phyloP scores from a whole-genome alignment of 1,140 invertebrate species.

The Platyura marginata region DNA sequence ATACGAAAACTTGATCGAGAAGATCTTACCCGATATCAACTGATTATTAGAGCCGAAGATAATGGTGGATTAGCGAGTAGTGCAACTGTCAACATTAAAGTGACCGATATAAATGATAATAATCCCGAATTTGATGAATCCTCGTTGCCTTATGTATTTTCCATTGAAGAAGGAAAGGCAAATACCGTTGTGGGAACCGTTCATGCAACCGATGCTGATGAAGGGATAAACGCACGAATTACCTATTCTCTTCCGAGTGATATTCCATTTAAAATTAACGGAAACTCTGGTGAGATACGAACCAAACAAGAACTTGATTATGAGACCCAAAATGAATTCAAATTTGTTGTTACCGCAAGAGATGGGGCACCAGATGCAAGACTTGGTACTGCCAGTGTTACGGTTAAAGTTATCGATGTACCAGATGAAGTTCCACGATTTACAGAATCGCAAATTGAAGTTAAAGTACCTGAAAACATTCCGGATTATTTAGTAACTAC shows the following conservation, averaged over 20 bases:
- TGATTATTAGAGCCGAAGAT: constrained; percentile 74
- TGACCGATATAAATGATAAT: constrained; percentile 81
- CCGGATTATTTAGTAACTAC: constrained; percentile 54
- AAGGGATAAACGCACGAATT: constrained; percentile 41
- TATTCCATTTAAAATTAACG: constrained; percentile 60
- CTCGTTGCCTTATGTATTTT: constrained; percentile 52
- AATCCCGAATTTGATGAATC: constrained; percentile 61
- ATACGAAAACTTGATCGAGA: constrained; percentile 70
- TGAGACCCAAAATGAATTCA: constrained; percentile 61
- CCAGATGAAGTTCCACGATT: constrained; percentile 68
- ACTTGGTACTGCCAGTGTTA: constrained; percentile 57
- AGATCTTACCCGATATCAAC: constrained; percentile 64
- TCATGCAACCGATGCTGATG: constrained; percentile 66
- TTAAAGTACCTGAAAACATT: constrained; percentile 65
- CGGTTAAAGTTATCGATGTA: neutral
- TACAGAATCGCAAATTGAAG: constrained; percentile 47
- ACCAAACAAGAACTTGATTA: constrained; percentile 66
- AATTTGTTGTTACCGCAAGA: constrained; percentile 72
- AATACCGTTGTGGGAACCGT: constrained; percentile 55
- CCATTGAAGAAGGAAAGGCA: constrained; percentile 59
- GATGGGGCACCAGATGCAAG: constrained; percentile 72
- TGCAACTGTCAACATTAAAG: constrained; percentile 68
- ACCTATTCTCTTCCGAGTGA: constrained; percentile 55
- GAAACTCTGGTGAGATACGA: constrained; percentile 54
- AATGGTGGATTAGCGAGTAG: constrained; percentile 61